These are phyloP conservation scores for Episyrphus balteatus DNA, from an alignment of 1,140 invertebrate genomes.

Conservation along the genomic window DNA sequence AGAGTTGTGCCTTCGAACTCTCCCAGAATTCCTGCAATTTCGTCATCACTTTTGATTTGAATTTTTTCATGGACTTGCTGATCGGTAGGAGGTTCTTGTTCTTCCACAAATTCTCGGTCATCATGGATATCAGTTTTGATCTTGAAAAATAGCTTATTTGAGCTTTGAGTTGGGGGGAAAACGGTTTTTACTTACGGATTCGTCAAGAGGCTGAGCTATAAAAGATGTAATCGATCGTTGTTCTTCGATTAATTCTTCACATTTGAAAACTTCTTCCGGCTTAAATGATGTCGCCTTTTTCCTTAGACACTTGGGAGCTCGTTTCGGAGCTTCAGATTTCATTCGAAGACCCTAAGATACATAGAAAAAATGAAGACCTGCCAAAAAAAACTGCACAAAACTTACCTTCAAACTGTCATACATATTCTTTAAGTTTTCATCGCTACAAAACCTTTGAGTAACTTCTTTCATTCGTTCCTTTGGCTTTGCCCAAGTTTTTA, in stretches of 20 bases:
- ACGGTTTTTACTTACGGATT: no score
- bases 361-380: not conserved
- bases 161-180: no score
- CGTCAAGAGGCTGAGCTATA: no score
- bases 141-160: constrained; percentile 22
- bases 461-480: constrained; percentile 23
- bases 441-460: constrained; percentile 28
- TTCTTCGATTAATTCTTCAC: no score
- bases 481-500: constrained; percentile 27
- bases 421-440: constrained; percentile 22
- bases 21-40: constrained; percentile 18
- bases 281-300: constrained; percentile 7
- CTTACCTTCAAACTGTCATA: constrained; percentile 19
- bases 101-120: not conserved
- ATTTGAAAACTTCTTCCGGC: no score
- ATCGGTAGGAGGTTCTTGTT: not conserved
- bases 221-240: no score
- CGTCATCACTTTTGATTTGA: constrained; percentile 13
- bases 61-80: constrained; percentile 1
- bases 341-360: not conserved
- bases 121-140: constrained; percentile 36
- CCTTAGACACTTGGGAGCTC: not conserved
- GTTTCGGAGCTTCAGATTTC: not conserved
- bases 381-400: not conserved
- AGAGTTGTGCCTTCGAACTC: constrained; percentile 25